Conservation (phyloP, 2,888 invertebrate species). For the Agrotis ipsilon region DNA sequence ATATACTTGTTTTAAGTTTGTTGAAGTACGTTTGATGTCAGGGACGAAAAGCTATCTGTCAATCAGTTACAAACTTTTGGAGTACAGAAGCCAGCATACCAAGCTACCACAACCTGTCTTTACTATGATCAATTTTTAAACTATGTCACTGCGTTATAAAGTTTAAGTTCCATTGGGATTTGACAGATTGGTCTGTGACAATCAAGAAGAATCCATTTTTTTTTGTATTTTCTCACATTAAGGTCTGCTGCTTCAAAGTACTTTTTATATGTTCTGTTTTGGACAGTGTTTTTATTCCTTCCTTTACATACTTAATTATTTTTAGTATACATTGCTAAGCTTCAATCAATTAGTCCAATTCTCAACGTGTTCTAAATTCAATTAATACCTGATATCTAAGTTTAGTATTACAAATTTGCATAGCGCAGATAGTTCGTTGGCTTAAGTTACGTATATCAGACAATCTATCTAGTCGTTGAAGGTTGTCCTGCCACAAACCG, state of each 20-base stretch:
- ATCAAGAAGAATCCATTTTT: background rate
- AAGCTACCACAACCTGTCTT: too few species aligned
- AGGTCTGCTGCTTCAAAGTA: background rate
- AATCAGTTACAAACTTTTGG: constrained; percentile 14
- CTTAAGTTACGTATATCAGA: constrained; percentile 78
- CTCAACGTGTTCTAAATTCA: constrained; percentile 36
- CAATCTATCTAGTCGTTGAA: constrained; percentile 81
- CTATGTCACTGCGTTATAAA: too few species aligned
- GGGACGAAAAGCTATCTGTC: constrained; percentile 1
- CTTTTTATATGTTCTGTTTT: background rate
- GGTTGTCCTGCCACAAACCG: constrained; percentile 74
- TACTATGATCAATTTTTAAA: too few species aligned
- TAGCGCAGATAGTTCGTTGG: constrained; percentile 74
- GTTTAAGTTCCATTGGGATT: too few species aligned
- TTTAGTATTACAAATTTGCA: constrained; percentile 74
- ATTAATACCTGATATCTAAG: constrained; percentile 48
- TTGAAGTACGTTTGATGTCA: constrained; percentile 10
- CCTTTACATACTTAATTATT: too few species aligned
- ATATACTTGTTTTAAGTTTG: background rate
- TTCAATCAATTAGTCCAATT: constrained; percentile 18
- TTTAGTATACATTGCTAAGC: too few species aligned
- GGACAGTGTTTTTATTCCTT: too few species aligned
- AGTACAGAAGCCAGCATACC: too few species aligned
- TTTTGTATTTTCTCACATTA: background rate
- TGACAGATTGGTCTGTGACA: background rate